Evolutionary conservation across 1,140 invertebrate genomes (phyloP).

Genomic region (Drosophila kurseongensis): DNA sequence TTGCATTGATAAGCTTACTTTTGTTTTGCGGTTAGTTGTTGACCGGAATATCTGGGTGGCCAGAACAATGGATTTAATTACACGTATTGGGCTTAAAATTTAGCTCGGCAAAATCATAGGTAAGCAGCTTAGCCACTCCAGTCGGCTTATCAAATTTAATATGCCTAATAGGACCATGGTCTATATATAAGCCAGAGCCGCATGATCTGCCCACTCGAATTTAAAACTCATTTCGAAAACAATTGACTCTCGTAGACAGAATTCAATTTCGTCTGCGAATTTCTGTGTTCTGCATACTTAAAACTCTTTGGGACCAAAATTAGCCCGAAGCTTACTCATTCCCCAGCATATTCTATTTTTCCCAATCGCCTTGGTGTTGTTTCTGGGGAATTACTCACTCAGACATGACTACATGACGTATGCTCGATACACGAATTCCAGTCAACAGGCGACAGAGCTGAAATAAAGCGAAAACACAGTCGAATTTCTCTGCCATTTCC

Average conservation of each 20-base stretch:
- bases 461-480: constrained; percentile 20
- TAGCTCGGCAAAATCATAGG: background rate
- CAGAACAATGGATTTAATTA: constrained; percentile 34
- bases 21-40: constrained; percentile 19
- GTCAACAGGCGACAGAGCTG: constrained; percentile 33
- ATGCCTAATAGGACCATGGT: constrained; percentile 2
- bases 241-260: constrained; percentile 36
- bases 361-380: background rate
- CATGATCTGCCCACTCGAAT: constrained; percentile 1
- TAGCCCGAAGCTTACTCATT: constrained; percentile 13
- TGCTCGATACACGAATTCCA: constrained; percentile 50
- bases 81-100: background rate
- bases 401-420: constrained; percentile 51
- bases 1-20: constrained; percentile 61
- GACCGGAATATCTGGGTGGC: constrained; percentile 2
- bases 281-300: constrained; percentile 22
- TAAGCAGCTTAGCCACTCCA: constrained; percentile 10
- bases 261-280: constrained; percentile 30
- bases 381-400: constrained; percentile 32
- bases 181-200: constrained; percentile 10
- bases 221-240: background rate
- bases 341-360: background rate
- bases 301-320: constrained; percentile 42
- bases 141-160: constrained; percentile 8
- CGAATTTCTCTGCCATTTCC: constrained; percentile 6